Evolutionary conservation across 2,113 vertebrate species (phyloP).

Genomic region (Lutjanus erythropterus): DNA sequence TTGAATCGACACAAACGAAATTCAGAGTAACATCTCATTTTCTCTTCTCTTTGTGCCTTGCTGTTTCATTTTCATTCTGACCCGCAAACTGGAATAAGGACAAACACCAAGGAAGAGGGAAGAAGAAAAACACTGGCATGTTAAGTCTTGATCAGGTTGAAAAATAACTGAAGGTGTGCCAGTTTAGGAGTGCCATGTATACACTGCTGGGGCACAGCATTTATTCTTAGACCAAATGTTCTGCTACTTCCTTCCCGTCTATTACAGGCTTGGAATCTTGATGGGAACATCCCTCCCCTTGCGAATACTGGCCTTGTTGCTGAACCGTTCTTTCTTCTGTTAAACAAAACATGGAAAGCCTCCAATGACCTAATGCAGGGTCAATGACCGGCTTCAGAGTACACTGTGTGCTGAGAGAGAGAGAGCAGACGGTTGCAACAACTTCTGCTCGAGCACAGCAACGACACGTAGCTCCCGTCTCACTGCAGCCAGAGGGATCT

Average conservation of each 20-base stretch:
- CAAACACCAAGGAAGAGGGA: not conserved
- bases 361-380: constrained; percentile 30
- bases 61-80: not conserved
- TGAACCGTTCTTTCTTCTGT: constrained; percentile 21
- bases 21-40: not conserved
- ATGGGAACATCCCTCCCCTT: constrained; percentile 52
- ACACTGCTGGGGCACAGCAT: not conserved
- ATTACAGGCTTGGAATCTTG: constrained; percentile 30
- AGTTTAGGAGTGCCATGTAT: not conserved
- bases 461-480: not conserved
- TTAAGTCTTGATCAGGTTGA: not conserved
- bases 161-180: not conserved
- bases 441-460: not conserved
- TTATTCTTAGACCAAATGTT: constrained; percentile 55
- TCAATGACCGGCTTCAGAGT: constrained; percentile 7
- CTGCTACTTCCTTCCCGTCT: constrained; percentile 63
- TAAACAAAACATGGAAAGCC: constrained; percentile 52
- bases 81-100: not conserved
- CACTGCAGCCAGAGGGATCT: not conserved
- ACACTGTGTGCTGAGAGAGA: constrained; percentile 57
- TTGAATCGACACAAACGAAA: not conserved
- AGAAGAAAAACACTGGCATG: not conserved
- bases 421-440: constrained; percentile 6
- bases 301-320: constrained; percentile 31
- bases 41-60: too few relatives aligned